Conservation (phyloP, 2,888 invertebrate genomes). For the Polymixis flavicincta region DNA sequence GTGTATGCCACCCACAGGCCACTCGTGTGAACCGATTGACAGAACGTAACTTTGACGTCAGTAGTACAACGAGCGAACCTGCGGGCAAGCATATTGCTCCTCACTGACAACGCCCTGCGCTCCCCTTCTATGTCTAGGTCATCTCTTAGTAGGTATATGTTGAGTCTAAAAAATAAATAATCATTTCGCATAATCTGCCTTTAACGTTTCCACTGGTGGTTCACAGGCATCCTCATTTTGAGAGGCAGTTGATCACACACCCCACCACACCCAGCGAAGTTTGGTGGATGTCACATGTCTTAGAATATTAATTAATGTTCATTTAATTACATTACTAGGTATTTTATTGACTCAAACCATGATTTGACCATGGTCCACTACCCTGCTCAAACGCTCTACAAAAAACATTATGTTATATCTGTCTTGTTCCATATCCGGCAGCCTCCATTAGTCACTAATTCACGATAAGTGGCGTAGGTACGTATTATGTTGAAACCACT, state of each 20-base stretch:
- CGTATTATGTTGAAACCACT: constrained; percentile 30
- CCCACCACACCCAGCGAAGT: not conserved
- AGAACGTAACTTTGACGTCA: no score
- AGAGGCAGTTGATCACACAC: not conserved
- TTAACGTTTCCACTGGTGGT: not conserved
- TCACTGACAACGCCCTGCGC: no score
- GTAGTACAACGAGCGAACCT: no score
- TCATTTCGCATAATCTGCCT: not conserved
- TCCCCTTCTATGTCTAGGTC: no score
- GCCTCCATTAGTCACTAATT: constrained; percentile 26
- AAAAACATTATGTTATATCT: not conserved
- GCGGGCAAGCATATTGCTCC: no score
- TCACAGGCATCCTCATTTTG: not conserved
- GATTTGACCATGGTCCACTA: not conserved
- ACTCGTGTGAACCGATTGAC: no score
- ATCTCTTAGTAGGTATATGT: no score
- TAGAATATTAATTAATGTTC: not conserved
- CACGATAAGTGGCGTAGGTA: constrained; percentile 31
- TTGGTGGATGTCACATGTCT: not conserved
- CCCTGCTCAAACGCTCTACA: not conserved
- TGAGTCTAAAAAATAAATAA: not conserved
- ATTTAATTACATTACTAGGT: not conserved
- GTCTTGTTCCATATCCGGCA: not conserved
- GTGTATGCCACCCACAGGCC: no score
- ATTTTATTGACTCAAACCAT: not conserved